Evolutionary conservation across 2,797 vertebrate species (phyloP).

Genomic region (Microhierax caerulescens): DNA sequence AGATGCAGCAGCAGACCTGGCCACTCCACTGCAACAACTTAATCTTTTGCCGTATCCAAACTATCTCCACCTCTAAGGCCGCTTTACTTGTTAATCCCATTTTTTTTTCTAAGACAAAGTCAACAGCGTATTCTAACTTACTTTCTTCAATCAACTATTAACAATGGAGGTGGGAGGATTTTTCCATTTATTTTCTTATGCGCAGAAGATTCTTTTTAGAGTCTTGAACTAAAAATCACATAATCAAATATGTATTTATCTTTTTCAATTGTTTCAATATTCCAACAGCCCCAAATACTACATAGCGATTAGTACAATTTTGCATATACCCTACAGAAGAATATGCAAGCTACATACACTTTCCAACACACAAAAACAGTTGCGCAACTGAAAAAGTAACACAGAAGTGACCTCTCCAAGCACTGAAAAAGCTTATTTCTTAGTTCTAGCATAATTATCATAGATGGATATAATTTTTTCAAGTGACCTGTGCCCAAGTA

Average conservation of each 20-base stretch:
- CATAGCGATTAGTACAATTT: not conserved
- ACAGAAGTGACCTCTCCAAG: not conserved
- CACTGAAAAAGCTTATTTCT: not conserved
- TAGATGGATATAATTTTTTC: not conserved
- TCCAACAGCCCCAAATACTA: not conserved
- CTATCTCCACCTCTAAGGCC: not conserved
- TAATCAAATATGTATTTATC: not conserved
- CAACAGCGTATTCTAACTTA: not conserved
- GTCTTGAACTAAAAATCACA: not conserved
- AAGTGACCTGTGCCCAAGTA: not conserved
- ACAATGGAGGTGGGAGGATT: not conserved
- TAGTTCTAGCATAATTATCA: not conserved
- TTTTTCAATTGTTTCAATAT: not conserved
- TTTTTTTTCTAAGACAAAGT: not conserved
- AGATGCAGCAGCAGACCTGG: not conserved
- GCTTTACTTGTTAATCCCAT: not conserved
- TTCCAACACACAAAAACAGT: not conserved
- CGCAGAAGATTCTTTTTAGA: not conserved
- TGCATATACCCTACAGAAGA: not conserved
- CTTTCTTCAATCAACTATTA: not conserved
- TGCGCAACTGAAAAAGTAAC: not conserved
- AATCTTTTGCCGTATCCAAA: not conserved
- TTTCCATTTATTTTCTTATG: not conserved
- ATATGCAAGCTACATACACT: not conserved
- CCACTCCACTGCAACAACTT: not conserved